Percentiles rank a stretch among this genome's conserved stretches.
Conservation (phyloP, 2,113 vertebrate species). For the Bos javanicus region DNA sequence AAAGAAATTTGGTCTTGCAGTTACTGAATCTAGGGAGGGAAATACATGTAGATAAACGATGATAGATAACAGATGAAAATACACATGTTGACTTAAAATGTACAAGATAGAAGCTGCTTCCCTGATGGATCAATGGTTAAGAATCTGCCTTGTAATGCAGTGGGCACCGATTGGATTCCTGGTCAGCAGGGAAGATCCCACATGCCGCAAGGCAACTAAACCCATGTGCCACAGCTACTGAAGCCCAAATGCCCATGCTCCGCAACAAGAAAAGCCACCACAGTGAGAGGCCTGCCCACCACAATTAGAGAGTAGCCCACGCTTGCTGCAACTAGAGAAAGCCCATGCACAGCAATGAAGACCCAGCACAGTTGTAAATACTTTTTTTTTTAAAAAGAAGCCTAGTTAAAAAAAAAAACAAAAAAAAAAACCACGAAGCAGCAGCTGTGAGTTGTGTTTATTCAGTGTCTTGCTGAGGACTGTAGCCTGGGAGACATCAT, state of each 20-base stretch:
- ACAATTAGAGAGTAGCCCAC: background rate
- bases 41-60: background rate
- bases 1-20: background rate
- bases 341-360: background rate
- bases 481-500: background rate
- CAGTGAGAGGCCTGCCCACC: background rate
- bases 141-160: background rate
- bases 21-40: background rate
- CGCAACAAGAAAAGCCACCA: background rate
- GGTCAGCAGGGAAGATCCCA: background rate
- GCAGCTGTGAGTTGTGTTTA: background rate
- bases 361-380: background rate
- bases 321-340: background rate
- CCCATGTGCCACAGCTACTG: background rate
- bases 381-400: background rate
- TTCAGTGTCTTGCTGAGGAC: background rate
- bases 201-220: background rate
- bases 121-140: background rate
- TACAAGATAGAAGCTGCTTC: background rate
- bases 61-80: background rate
- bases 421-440: background rate
- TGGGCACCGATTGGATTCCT: background rate
- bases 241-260: accelerated
- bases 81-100: background rate
- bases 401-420: background rate